Conservation (phyloP, 2,888 invertebrate species). For the Stegophylla sp. region DNA sequence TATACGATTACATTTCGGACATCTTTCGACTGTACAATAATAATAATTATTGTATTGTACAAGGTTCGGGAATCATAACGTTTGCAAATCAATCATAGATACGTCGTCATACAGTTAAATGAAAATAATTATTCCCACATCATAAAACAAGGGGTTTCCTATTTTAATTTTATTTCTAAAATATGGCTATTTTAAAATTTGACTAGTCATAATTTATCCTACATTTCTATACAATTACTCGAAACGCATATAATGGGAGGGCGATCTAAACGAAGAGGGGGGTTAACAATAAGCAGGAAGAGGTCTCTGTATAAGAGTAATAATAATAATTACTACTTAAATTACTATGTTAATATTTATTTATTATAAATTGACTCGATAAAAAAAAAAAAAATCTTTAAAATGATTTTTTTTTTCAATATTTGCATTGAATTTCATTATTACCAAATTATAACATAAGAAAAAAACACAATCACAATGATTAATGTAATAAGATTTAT, state of each 20-base stretch:
- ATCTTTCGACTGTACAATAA: too few species aligned
- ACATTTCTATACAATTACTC: not conserved
- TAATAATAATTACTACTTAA: constrained; percentile 8
- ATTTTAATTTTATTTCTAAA: too few species aligned
- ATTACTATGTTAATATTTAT: constrained; percentile 9
- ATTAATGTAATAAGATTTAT: not conserved
- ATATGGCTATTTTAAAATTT: too few species aligned
- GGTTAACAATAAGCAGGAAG: not conserved
- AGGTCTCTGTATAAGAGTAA: not conserved
- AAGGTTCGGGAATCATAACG: too few species aligned
- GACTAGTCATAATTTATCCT: too few species aligned
- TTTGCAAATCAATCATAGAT: too few species aligned
- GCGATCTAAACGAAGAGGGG: not conserved
- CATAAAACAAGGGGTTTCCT: too few species aligned
- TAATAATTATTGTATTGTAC: too few species aligned
- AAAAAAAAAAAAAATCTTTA: not conserved
- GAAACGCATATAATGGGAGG: not conserved
- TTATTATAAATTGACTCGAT: constrained; percentile 13
- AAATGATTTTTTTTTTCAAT: not conserved
- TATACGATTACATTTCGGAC: not conserved
- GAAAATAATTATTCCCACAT: too few species aligned
- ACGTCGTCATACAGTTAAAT: too few species aligned
- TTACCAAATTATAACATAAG: not conserved
- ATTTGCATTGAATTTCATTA: not conserved
- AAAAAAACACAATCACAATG: not conserved